Evolutionary conservation across 2,888 invertebrate genomes (phyloP).

Genomic region (Biston stratarius): DNA sequence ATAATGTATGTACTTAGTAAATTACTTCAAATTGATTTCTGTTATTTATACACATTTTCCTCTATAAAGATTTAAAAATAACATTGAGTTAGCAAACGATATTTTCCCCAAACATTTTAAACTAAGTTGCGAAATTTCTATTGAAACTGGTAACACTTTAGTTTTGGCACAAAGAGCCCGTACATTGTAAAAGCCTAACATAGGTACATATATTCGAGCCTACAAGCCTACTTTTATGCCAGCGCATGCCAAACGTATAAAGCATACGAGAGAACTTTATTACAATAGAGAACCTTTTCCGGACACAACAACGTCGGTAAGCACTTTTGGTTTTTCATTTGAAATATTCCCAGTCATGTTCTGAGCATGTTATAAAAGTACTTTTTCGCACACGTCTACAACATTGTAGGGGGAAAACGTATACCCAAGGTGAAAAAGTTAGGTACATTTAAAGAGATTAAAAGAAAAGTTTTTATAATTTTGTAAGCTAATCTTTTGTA

Average conservation of each 20-base stretch:
- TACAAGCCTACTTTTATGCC: constrained; percentile 11
- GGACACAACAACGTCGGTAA: constrained; percentile 4
- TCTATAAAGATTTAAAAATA: no score
- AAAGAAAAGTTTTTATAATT: constrained; percentile 25
- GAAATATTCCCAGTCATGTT: constrained; percentile 13
- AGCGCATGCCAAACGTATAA: constrained; percentile 20
- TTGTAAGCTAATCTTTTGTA: constrained; percentile 29
- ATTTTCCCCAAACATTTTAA: constrained; percentile 14
- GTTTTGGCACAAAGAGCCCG: constrained; percentile 22
- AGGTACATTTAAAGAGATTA: constrained; percentile 11
- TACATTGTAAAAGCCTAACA: constrained; percentile 6
- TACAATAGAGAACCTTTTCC: constrained; percentile 31
- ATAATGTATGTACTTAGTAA: no score
- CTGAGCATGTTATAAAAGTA: background rate
- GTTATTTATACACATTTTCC: no score
- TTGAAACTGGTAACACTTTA: constrained; percentile 22
- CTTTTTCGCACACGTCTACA: constrained; percentile 6
- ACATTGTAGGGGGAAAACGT: constrained; percentile 12
- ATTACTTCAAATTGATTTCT: no score
- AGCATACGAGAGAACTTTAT: constrained; percentile 30
- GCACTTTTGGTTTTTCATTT: constrained; percentile 27
- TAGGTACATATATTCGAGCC: background rate
- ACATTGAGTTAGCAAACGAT: no score
- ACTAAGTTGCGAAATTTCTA: constrained; percentile 15
- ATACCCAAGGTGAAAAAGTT: constrained; percentile 14